phyloP scores from a whole-genome alignment of 2,113 vertebrate species.

The Hylia prasina region DNA sequence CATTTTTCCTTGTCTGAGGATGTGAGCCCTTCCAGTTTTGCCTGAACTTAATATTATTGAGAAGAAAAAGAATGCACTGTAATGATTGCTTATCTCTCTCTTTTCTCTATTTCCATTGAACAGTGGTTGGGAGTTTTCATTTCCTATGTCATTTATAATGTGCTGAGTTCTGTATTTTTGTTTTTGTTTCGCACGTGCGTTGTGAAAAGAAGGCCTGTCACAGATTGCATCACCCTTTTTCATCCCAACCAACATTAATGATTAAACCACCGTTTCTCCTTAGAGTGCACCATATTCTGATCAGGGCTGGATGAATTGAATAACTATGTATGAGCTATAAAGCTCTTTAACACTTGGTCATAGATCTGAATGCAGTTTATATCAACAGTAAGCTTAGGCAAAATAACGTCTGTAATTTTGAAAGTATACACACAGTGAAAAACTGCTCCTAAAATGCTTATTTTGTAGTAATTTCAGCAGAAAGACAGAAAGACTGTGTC shows the following conservation, averaged over 20 bases:
- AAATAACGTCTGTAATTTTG: not conserved
- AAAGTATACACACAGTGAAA: not conserved
- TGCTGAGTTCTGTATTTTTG: conserved; percentile 38
- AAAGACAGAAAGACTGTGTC: not conserved
- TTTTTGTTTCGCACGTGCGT: conserved; percentile 13
- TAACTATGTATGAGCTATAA: not conserved
- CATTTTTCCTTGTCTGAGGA: conserved; percentile 56
- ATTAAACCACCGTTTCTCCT: not conserved
- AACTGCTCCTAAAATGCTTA: not conserved
- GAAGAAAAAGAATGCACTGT: conserved; percentile 40
- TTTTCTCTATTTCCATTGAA: conserved; percentile 41
- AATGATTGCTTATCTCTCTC: conserved; percentile 55
- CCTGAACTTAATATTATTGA: conserved; percentile 48
- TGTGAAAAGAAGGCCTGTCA: not conserved
- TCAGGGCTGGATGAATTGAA: not conserved
- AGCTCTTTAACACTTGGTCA: not conserved
- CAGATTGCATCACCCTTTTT: conserved; percentile 1
- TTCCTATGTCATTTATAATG: conserved; percentile 67
- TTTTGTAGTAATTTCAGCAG: not conserved
- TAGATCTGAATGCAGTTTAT: not conserved
- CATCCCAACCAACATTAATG: not conserved
- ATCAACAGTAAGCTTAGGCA: not conserved
- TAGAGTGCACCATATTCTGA: not conserved
- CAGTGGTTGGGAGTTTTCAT: conserved; percentile 44
- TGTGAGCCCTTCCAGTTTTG: conserved; percentile 29